Conservation (phyloP, 1,140 invertebrate genomes). For the Drosophila quadrilineata region DNA sequence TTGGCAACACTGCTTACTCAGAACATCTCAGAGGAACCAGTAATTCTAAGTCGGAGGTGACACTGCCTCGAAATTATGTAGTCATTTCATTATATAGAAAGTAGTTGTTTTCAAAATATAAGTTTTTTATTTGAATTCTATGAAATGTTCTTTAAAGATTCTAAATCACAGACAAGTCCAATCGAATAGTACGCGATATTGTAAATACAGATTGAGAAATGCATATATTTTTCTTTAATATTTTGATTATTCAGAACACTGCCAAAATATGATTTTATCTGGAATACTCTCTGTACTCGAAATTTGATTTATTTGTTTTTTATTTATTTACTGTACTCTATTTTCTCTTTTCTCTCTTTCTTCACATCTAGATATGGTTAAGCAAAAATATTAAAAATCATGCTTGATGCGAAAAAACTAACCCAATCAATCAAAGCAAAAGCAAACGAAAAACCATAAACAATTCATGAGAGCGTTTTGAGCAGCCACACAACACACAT, state of each 20-base stretch:
- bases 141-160: too few species aligned
- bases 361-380: slow-evolving; percentile 68
- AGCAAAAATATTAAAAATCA: slow-evolving; percentile 73
- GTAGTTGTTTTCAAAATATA: too few species aligned
- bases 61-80: slow-evolving; percentile 20
- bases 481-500: slow-evolving; percentile 53
- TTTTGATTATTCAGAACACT: slow-evolving; percentile 26
- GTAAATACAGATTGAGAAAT: slow-evolving; percentile 15
- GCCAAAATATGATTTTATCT: too few species aligned
- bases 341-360: slow-evolving; percentile 40
- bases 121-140: too few species aligned
- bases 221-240: not conserved
- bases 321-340: slow-evolving; percentile 36
- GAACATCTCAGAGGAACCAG: not conserved
- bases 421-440: too few species aligned
- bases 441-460: too few species aligned
- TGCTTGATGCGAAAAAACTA: slow-evolving; percentile 51
- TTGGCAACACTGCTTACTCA: too few species aligned
- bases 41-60: slow-evolving; percentile 5
- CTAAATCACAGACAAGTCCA: too few species aligned
- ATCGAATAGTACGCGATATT: too few species aligned
- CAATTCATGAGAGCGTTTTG: slow-evolving; percentile 40
- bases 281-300: not conserved
- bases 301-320: slow-evolving; percentile 21
- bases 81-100: too few species aligned